Percentiles rank a stretch among this genome's conserved stretches.
phyloP scores from a whole-genome alignment of 37 sponge, comb jelly and placozoan species.

The Hormiphora californensis region DNA sequence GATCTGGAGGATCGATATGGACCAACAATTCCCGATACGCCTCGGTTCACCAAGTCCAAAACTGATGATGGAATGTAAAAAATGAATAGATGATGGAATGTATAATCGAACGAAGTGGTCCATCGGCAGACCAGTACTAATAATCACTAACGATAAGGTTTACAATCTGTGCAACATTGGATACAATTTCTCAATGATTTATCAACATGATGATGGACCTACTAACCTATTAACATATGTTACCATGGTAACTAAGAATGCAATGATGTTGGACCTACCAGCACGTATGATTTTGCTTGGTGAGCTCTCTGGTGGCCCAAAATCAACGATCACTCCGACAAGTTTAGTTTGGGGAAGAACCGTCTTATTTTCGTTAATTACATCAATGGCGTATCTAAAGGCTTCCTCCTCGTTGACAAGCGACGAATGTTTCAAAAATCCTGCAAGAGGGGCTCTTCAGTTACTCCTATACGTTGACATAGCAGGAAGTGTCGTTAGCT shows the following conservation, averaged over 20 bases:
- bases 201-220: too few species aligned
- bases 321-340: neutral
- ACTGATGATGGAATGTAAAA: neutral
- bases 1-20: constrained; percentile 38
- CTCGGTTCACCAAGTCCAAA: neutral
- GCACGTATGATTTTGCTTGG: constrained; percentile 32
- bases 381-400: constrained; percentile 28
- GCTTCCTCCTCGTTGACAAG: constrained; percentile 9
- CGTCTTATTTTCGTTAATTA: constrained; percentile 1
- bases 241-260: too few species aligned
- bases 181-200: too few species aligned
- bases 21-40: constrained; percentile 11
- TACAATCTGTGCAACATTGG: too few species aligned
- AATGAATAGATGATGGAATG: neutral
- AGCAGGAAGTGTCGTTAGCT: too few species aligned
- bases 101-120: too few species aligned
- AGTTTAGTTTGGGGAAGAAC: constrained; percentile 26
- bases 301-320: constrained; percentile 17
- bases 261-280: too few species aligned
- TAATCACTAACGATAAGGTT: too few species aligned
- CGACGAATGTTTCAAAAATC: neutral
- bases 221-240: too few species aligned
- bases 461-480: too few species aligned
- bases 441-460: neutral
- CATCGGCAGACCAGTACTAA: too few species aligned